Percentiles rank a stretch among this genome's conserved stretches.
phyloP scores from a whole-genome alignment of 2,113 vertebrate genomes.

The Hirundichthys speculiger region DNA sequence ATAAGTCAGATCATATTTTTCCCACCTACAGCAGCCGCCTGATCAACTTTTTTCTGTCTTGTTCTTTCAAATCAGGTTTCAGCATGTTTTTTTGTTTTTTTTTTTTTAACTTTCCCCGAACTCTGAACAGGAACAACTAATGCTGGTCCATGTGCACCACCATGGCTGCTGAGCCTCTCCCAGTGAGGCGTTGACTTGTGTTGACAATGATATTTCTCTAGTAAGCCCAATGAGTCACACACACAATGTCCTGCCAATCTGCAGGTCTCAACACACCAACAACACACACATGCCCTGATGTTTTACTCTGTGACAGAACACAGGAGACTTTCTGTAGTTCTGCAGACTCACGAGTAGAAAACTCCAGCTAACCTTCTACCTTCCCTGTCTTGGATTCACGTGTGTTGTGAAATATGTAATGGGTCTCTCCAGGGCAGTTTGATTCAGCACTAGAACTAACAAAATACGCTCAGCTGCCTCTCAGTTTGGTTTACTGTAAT shows the following conservation, averaged over 20 bases:
- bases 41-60: constrained; percentile 11
- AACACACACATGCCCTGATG: constrained; percentile 24
- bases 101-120: too few relatives aligned
- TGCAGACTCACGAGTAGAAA: constrained; percentile 14
- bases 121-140: constrained; percentile 43
- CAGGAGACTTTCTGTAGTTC: constrained; percentile 1
- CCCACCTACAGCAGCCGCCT: constrained; percentile 14
- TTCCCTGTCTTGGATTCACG: constrained; percentile 5
- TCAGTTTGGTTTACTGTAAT: constrained; percentile 36
- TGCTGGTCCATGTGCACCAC: constrained; percentile 24
- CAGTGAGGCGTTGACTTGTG: constrained; percentile 49
- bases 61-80: constrained; percentile 33
- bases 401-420: constrained; percentile 39
- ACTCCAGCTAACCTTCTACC: not conserved
- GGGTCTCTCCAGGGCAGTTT: constrained; percentile 32
- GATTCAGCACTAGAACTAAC: constrained; percentile 44
- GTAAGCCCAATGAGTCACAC: constrained; percentile 62
- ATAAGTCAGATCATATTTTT: constrained; percentile 32
- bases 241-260: constrained; percentile 44
- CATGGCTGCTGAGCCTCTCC: constrained; percentile 38
- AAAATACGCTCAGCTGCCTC: constrained; percentile 31
- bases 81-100: too few relatives aligned
- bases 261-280: constrained; percentile 50
- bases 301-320: constrained; percentile 19
- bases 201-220: constrained; percentile 55